These are phyloP conservation scores for Actinostola sp. DNA, from an alignment of 92 coral and sea anemone species.

Conservation along the genomic window DNA sequence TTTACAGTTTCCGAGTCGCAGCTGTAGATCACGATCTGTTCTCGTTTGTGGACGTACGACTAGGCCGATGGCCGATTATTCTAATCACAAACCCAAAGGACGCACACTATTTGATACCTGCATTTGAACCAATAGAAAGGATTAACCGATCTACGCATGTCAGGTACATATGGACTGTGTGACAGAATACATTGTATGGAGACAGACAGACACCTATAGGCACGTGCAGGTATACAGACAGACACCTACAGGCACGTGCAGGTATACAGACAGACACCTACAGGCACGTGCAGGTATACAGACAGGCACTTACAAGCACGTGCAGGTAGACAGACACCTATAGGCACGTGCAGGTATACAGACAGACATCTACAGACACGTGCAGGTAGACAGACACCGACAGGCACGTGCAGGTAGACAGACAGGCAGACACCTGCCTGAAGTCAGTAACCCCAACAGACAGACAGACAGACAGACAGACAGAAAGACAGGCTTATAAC, in stretches of 20 bases:
- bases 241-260: too few relatives aligned
- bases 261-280: too few relatives aligned
- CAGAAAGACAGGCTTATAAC: neutral
- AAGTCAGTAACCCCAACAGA: neutral
- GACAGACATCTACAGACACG: too few relatives aligned
- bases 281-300: too few relatives aligned
- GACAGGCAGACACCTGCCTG: neutral
- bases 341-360: too few relatives aligned
- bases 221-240: too few relatives aligned
- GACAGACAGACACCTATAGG: neutral
- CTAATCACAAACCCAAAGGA: constrained; percentile 95
- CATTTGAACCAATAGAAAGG: constrained; percentile 89
- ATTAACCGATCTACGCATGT: constrained; percentile 85
- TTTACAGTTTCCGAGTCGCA: constrained; percentile 74
- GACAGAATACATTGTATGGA: too few relatives aligned
- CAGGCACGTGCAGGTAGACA: neutral
- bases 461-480: constrained; percentile 1
- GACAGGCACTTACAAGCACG: too few relatives aligned
- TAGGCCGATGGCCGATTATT: constrained; percentile 87
- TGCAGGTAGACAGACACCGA: too few relatives aligned
- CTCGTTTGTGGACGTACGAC: constrained; percentile 88
- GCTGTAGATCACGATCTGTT: constrained; percentile 92
- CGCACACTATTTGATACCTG: constrained; percentile 85
- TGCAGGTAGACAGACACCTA: too few relatives aligned
- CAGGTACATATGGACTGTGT: constrained; percentile 53